Conservation (phyloP, 2,797 vertebrate genomes). For the Leptatherina wallacei region DNA sequence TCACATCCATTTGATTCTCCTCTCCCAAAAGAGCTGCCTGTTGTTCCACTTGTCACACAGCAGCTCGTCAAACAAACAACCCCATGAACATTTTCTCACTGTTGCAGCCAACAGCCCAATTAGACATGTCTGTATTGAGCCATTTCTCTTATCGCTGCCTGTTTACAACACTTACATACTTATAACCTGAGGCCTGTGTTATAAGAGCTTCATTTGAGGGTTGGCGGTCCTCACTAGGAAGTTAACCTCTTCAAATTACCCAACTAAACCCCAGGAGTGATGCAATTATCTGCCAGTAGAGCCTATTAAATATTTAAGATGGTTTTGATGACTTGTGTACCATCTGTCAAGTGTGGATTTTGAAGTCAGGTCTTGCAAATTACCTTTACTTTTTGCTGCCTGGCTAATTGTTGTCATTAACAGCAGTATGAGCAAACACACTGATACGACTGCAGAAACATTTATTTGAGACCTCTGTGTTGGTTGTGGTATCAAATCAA, state of each 20-base stretch:
- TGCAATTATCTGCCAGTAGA: constrained; percentile 31
- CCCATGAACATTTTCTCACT: constrained; percentile 9
- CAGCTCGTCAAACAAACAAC: constrained; percentile 12
- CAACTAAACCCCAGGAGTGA: constrained; percentile 33
- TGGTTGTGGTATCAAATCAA: constrained; percentile 20
- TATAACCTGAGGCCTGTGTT: constrained; percentile 16
- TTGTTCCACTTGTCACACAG: constrained; percentile 6
- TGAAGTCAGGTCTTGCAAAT: background rate
- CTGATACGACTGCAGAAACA: background rate
- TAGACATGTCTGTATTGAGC: constrained; percentile 24
- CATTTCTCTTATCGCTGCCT: constrained; percentile 18
- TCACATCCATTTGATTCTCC: constrained; percentile 1
- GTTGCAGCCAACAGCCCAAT: constrained; percentile 26
- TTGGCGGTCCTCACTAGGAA: constrained; percentile 16
- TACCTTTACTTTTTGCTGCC: background rate
- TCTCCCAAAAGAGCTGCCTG: background rate
- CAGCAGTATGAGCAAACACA: constrained; percentile 15
- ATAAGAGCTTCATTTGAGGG: constrained; percentile 32
- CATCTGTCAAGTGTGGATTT: constrained; percentile 4
- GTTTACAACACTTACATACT: constrained; percentile 3
- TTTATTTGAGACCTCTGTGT: constrained; percentile 18
- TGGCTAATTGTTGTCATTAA: background rate
- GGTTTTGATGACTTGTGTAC: background rate
- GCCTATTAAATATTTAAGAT: constrained; percentile 32
- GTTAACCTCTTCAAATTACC: constrained; percentile 43